A percentile compares a stretch with the other conserved stretches of the same genome.
Conservation (phyloP, 2,888 invertebrate species). For the Brenthis hecate region DNA sequence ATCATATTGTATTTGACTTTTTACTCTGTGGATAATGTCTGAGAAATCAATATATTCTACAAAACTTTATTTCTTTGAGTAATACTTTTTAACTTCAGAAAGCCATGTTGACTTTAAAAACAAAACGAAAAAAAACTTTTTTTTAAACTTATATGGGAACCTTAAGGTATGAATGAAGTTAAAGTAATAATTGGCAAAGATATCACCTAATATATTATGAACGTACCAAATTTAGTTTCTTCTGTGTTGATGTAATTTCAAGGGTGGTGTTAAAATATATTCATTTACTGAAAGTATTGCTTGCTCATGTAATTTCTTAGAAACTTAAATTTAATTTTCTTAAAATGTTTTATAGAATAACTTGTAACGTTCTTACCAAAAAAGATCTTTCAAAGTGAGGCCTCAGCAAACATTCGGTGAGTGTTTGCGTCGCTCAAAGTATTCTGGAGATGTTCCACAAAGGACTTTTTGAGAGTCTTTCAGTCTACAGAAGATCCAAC, state of each 20-base stretch:
- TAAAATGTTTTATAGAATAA: slow-evolving; percentile 10
- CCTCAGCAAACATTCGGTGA: slow-evolving; percentile 41
- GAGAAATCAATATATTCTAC: neutral
- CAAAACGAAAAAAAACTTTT: too few relatives aligned
- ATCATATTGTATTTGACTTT: slow-evolving; percentile 6
- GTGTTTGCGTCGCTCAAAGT: slow-evolving; percentile 41
- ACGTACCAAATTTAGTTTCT: too few relatives aligned
- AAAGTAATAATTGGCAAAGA: too few relatives aligned
- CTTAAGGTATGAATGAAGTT: too few relatives aligned
- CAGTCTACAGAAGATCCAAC: slow-evolving; percentile 37
- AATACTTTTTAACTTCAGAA: too few relatives aligned
- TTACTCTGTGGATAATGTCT: slow-evolving; percentile 1
- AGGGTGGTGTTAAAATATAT: too few relatives aligned
- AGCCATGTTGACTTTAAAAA: too few relatives aligned
- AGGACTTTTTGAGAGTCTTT: slow-evolving; percentile 41
- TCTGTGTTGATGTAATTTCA: too few relatives aligned
- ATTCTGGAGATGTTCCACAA: slow-evolving; percentile 39
- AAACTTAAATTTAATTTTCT: slow-evolving; percentile 4
- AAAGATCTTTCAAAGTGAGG: slow-evolving; percentile 24
- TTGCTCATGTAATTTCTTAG: too few relatives aligned
- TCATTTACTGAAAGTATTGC: too few relatives aligned
- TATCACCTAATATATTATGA: too few relatives aligned
- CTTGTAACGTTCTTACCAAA: slow-evolving; percentile 20
- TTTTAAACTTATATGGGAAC: too few relatives aligned
- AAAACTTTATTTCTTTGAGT: neutral